phyloP scores from a whole-genome alignment of 2,113 vertebrate genomes.

The Phasianus colchicus region DNA sequence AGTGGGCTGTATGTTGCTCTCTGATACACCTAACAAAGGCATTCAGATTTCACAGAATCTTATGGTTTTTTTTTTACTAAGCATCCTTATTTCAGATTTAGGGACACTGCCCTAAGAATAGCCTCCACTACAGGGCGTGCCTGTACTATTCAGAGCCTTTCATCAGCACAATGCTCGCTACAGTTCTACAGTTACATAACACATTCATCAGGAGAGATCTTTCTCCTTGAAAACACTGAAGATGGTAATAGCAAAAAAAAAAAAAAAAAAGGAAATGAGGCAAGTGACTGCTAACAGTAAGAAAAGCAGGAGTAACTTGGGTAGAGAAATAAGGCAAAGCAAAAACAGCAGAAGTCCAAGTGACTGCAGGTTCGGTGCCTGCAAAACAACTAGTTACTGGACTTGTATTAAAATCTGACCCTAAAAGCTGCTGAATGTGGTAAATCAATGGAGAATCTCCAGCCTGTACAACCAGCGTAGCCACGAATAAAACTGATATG shows the following conservation, averaged over 20 bases:
- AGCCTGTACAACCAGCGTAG: neutral
- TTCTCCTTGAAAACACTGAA: neutral
- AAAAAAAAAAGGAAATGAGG: neutral
- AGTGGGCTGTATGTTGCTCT: neutral
- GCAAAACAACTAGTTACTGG: neutral
- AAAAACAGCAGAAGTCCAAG: neutral
- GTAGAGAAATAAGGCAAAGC: neutral
- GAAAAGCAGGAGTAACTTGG: neutral
- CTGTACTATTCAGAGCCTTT: neutral
- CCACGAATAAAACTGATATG: neutral
- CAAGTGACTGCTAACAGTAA: neutral
- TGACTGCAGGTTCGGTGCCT: neutral
- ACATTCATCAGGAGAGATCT: neutral
- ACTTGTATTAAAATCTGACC: neutral
- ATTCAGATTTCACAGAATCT: neutral
- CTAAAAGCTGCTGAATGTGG: neutral
- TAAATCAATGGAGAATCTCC: neutral
- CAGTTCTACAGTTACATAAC: neutral
- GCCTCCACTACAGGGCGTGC: neutral
- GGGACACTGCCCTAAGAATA: neutral
- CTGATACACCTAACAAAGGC: neutral
- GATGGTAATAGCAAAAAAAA: neutral
- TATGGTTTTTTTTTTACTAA: neutral
- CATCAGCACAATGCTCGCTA: rapidly evolving
- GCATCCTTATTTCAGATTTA: neutral